Base-by-base conservation (phyloP, 2,888 invertebrate species). In the Rhimphoctona megacephalus region DNA sequence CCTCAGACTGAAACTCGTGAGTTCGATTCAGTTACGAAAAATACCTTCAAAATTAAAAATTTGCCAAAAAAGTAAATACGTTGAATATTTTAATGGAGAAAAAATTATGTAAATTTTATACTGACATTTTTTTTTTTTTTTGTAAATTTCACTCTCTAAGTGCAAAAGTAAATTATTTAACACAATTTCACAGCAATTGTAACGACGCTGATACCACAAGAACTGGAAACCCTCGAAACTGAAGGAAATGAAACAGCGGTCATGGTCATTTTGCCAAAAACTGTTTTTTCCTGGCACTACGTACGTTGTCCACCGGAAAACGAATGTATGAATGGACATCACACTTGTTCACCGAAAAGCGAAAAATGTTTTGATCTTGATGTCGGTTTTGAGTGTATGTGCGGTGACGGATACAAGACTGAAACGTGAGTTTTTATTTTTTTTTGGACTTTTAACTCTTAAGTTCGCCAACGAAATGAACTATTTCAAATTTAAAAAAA, bases 251-350 rank as follows among this genome's bases (percentile, higher is more conserved):
- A 88, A 52, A 91, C 92, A 8, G 88, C 90, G 72, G 73, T 88
- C 19, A 88, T 91, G 85, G 88, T 84, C n/a, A 67, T 81, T 64
- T 46, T 72, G 52, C 76, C 87, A 33, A 88, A 90, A 57, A 84
- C 95, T 3, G 95, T 95, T 0, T 97, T 97, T 87, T 96, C 96
- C 0, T 99, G 99, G 99, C 96, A 98, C 91, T 99, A 98, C 92
- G 97, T 98, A 0, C 96, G 96, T 67, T 99, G 99, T 92, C 99
- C 99, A 0, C 97, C 97, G 0, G 99, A 99, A 94, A 97, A 99
- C 93, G 99, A 99, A 94, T 99, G 99, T 93, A 95, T 95, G 66
- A 99, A 99, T 93, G 96, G 96, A 5, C 99, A 99, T 94, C 98
- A 99, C 93, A 97, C 97, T 83, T 99, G 99, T 93, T 97, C 98